Evolutionary conservation across 2,113 vertebrate genomes (phyloP), one percentile per base, ranked within the genome.

Genomic region (Lampris megalopsis): DNA sequence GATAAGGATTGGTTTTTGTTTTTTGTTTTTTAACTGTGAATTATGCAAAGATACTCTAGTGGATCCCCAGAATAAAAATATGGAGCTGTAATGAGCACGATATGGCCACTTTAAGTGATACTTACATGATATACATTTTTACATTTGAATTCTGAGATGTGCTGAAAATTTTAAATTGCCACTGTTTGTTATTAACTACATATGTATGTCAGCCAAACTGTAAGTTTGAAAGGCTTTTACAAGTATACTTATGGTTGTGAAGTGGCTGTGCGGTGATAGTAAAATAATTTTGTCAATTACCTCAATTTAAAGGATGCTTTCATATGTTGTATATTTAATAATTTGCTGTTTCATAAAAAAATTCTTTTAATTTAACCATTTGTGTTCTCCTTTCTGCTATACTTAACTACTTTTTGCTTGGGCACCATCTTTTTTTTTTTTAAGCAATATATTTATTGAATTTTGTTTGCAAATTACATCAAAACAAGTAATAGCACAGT

Each of bases 301-400:
- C 89, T 91, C 86, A 90, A 59, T 85, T 73, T 86, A 67, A 80
- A 81, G 73, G 78, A 81, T 87, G 84, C 72, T 65, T 82, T 57
- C 64, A 73, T 63, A 90, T 81, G 63, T 75, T 87, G 72, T 86
- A 60, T 69, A 80, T 65, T 58, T 9, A 60, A 42, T 79, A 52
- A 43, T 75, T n/a, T 64, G 0, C 11, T 2, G 70, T 85, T 88
- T 83, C 82, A 63, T 80, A 80, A 86, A 87, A 61, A 42, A 84
- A 60, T 35, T 2, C 13, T 66, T 88, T 86, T 81, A 75, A 63
- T 11, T 60, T n/a, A 54, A 35, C 11, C 58, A 0, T 1, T 9
- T 69, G 37, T 43, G 75, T 2, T 73, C 0, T 71, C 58, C 1
- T 64, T 24, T 24, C 24, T 75, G 6, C 52, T 48, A 42, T 5